phyloP scores from a whole-genome alignment of 1,140 invertebrate species.

The Dendroctonus ponderosae region DNA sequence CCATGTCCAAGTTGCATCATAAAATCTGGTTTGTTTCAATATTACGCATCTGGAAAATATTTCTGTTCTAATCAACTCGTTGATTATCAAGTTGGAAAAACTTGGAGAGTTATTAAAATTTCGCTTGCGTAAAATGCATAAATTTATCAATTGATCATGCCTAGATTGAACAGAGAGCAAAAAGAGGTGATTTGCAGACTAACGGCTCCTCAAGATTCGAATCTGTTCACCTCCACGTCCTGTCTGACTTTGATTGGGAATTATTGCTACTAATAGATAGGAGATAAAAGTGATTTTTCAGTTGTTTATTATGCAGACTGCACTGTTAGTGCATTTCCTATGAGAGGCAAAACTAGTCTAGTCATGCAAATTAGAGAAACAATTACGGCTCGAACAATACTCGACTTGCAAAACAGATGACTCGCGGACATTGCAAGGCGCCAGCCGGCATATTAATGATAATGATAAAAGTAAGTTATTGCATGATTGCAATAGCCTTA shows the following conservation, averaged over 20 bases:
- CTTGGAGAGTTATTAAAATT: not conserved
- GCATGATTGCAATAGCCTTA: not conserved
- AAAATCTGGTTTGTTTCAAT: too few relatives aligned
- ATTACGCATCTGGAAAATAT: too few relatives aligned
- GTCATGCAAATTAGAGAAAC: conserved; percentile 4
- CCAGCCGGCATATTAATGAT: conserved; percentile 11
- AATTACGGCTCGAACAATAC: conserved; percentile 10
- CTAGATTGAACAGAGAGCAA: too few relatives aligned
- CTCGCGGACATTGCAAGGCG: conserved; percentile 12
- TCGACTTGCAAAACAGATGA: conserved; percentile 14
- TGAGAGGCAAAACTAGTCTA: not conserved
- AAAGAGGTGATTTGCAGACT: not conserved
- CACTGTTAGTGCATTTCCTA: not conserved
- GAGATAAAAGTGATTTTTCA: too few relatives aligned
- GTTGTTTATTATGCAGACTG: too few relatives aligned
- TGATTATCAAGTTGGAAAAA: not conserved
- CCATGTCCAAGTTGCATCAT: too few relatives aligned
- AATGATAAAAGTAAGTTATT: conserved; percentile 3
- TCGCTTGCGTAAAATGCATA: not conserved
- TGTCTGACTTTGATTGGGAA: not conserved
- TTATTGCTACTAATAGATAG: too few relatives aligned
- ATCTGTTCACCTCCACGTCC: not conserved
- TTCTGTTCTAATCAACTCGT: too few relatives aligned
- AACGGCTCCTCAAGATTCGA: not conserved
- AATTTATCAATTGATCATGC: too few relatives aligned